Evolutionary conservation across 2,113 vertebrate genomes (phyloP).

Genomic region (Carassius carassius): DNA sequence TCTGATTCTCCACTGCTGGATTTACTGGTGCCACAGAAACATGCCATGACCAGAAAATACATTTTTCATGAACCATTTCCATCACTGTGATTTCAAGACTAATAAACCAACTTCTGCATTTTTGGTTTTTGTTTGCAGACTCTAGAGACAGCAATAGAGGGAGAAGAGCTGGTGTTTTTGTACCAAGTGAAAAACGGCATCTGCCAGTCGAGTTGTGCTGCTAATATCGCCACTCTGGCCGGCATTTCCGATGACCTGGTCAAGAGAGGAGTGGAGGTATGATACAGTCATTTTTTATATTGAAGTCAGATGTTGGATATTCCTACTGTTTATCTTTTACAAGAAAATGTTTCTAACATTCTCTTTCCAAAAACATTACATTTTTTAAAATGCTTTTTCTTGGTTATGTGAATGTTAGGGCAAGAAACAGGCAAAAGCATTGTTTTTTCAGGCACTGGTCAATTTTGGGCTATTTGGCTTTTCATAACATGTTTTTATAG

Average conservation of each 20-base stretch:
- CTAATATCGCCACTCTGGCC: constrained; percentile 88
- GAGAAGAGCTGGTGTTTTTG: constrained; percentile 90
- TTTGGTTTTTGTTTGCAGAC: constrained; percentile 72
- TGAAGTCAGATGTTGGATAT: not conserved
- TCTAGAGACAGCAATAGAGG: constrained; percentile 91
- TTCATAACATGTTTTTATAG: not conserved
- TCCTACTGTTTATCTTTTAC: not conserved
- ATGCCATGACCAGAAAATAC: not conserved
- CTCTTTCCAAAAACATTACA: not conserved
- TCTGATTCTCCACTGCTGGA: constrained; percentile 83
- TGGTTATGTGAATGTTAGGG: not conserved
- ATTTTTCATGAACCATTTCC: not conserved
- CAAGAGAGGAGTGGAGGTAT: constrained; percentile 87
- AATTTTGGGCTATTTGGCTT: not conserved
- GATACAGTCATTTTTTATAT: not conserved
- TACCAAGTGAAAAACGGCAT: constrained; percentile 89
- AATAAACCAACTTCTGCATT: not conserved
- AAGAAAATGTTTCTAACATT: not conserved
- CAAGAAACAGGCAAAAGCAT: not conserved
- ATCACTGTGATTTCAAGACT: not conserved
- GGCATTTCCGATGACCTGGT: constrained; percentile 83
- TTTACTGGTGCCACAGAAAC: constrained; percentile 74
- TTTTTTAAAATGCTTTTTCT: not conserved
- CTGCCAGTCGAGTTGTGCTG: constrained; percentile 87
- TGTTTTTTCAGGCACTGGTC: not conserved